Evolutionary conservation across 1,140 invertebrate genomes (phyloP).

Genomic region (Drosophila takahashii): DNA sequence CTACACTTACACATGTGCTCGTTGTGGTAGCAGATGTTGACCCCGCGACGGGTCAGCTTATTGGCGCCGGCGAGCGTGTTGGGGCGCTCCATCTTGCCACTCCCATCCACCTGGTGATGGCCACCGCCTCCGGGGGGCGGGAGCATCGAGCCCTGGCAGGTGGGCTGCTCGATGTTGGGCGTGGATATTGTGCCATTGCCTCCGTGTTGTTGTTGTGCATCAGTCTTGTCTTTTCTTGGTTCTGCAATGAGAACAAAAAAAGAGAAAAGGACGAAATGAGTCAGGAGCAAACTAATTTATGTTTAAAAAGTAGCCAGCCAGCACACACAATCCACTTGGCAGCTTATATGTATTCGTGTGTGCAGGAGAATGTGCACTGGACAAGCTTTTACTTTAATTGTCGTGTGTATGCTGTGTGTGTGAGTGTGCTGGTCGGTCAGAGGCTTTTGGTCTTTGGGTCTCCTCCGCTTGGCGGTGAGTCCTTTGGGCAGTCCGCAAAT

Average conservation of each 20-base stretch:
- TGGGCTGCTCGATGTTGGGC: slow-evolving; percentile 86
- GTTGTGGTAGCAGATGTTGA: slow-evolving; percentile 89
- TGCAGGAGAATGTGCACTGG: slow-evolving; percentile 45
- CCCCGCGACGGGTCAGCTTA: slow-evolving; percentile 88
- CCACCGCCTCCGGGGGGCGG: slow-evolving; percentile 83
- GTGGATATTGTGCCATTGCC: slow-evolving; percentile 87
- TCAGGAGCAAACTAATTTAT: slow-evolving; percentile 61
- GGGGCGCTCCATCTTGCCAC: slow-evolving; percentile 89
- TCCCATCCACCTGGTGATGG: slow-evolving; percentile 84
- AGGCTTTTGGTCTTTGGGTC: slow-evolving; percentile 33
- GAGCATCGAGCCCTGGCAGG: slow-evolving; percentile 85
- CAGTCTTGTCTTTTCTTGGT: slow-evolving; percentile 95
- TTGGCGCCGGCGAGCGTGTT: slow-evolving; percentile 90
- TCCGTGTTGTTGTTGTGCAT: slow-evolving; percentile 87
- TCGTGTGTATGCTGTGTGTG: slow-evolving; percentile 49
- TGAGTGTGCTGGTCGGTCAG: neutral
- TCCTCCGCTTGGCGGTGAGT: slow-evolving; percentile 23
- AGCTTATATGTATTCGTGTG: slow-evolving; percentile 8
- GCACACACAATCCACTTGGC: slow-evolving; percentile 12
- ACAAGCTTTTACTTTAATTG: slow-evolving; percentile 82
- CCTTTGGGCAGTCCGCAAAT: slow-evolving; percentile 55
- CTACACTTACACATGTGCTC: slow-evolving; percentile 88
- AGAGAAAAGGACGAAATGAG: slow-evolving; percentile 45
- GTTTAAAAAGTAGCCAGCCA: slow-evolving; percentile 31
- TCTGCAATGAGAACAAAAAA: slow-evolving; percentile 87